Evolutionary conservation across 2,797 vertebrate species (phyloP), one percentile per base, ranked within the genome.

Genomic region (Oryzias sinensis): DNA sequence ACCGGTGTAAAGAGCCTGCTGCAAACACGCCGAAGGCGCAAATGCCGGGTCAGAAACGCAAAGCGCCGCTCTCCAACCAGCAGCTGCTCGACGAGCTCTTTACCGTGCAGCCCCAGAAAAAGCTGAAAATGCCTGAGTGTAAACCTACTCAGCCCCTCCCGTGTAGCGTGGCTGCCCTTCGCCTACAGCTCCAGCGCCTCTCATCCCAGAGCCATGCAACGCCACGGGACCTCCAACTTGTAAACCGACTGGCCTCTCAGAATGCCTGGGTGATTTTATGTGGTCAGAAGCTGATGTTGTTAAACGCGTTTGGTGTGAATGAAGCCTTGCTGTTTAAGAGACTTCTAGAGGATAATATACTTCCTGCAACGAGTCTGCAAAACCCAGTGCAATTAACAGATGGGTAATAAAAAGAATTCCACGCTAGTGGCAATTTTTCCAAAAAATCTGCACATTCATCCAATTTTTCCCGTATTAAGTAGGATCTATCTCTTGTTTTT

Each of bases 261-360:
- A 92, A 93, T 66, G 86, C 93, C 52, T 99, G 97, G 96, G 79
- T 96, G 67, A 74, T 95, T 83, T 89, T 93, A 86, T 90, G 90
- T 69, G 91, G 91, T 81, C 90, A 84, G 80, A 91, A 92, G 53
- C 82, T 99, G 9, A 91, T 88, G 90, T 85, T 98, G 86, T 83
- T 98, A 82, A 98, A 97, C 87, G 95, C 95, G 1, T 97, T 94
- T 67, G 93, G 96, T 79, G 86, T 95, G 72, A 94, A 99, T 90
- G 97, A 99, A 86, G 90, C 92, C 58, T 88, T 98, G 81, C 92
- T 99, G 24, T 92, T 90, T 90, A 93, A 93, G 87, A 94, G 91
- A 84, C 93, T 99, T 75, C 81, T 96, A 80, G 90, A 94, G 90
- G 93, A 95, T 84, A 93, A 98, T 88, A 93, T 93, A 75, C 91